Conservation (phyloP, 2,797 vertebrate species). For the Hypotaenidia okinawae region DNA sequence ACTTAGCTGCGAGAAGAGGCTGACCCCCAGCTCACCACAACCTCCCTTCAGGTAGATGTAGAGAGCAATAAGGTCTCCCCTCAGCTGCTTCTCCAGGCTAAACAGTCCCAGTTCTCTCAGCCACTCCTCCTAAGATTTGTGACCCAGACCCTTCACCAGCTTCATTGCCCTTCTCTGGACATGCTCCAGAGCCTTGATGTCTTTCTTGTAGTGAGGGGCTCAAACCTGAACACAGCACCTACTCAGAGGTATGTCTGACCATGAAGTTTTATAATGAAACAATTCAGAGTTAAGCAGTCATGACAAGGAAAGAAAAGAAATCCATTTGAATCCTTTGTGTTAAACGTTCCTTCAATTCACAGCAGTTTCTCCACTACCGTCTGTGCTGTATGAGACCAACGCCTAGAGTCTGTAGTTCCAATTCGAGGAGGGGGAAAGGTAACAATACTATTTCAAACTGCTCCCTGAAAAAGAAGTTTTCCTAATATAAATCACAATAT, state of each 20-base stretch:
- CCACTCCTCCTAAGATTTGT: too few species aligned
- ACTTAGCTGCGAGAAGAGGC: too few species aligned
- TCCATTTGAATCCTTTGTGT: neutral
- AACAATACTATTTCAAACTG: neutral
- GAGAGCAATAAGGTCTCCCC: too few species aligned
- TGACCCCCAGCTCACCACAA: too few species aligned
- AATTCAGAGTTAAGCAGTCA: neutral
- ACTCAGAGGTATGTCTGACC: neutral
- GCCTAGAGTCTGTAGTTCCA: neutral
- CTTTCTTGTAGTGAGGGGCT: too few species aligned
- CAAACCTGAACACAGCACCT: too few species aligned
- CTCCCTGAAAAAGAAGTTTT: neutral
- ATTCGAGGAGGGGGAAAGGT: accelerated
- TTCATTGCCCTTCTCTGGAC: too few species aligned
- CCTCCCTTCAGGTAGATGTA: too few species aligned
- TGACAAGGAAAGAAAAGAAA: neutral
- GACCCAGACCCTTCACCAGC: too few species aligned
- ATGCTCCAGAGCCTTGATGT: too few species aligned
- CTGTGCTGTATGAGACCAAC: neutral
- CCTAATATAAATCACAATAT: neutral
- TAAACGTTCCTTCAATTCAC: neutral
- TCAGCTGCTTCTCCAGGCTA: too few species aligned
- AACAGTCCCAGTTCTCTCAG: too few species aligned
- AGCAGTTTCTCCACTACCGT: neutral
- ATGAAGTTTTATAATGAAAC: neutral